Conservation (phyloP, 2,113 vertebrate genomes). For the Falco punctatus region DNA sequence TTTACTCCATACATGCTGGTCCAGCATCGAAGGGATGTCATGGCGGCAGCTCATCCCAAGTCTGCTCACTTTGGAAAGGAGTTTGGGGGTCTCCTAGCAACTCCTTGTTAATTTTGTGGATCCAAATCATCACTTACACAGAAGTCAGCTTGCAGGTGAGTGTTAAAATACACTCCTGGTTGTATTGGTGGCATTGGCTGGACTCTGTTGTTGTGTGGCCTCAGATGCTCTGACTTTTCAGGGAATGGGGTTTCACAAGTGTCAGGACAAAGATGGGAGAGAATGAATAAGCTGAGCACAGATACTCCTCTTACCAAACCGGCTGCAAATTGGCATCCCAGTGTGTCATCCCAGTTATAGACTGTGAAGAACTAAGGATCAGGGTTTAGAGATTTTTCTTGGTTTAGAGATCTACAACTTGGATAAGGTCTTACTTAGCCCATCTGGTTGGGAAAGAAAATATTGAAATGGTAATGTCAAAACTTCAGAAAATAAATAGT, state of each 20-base stretch:
- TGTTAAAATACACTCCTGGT: not conserved
- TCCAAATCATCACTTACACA: not conserved
- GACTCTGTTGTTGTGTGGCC: not conserved
- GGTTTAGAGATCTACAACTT: not conserved
- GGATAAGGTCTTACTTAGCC: not conserved
- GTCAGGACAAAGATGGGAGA: not conserved
- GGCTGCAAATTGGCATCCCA: not conserved
- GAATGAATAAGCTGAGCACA: not conserved
- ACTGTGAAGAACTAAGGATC: not conserved
- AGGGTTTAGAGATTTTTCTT: not conserved
- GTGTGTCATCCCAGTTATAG: not conserved
- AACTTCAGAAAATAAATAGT: not conserved
- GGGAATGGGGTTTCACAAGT: rapidly evolving
- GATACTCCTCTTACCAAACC: not conserved
- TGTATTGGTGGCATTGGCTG: not conserved
- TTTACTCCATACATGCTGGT: not conserved
- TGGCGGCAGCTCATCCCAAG: not conserved
- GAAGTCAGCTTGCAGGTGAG: not conserved
- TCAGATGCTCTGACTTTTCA: not conserved
- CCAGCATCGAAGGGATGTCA: rapidly evolving
- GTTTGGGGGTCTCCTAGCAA: not conserved
- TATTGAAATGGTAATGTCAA: not conserved
- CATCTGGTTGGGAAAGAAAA: not conserved
- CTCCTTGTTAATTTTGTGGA: not conserved
- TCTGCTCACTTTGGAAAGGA: not conserved